phyloP scores from a whole-genome alignment of 2,888 invertebrate genomes.

The Thereva nobilitata region DNA sequence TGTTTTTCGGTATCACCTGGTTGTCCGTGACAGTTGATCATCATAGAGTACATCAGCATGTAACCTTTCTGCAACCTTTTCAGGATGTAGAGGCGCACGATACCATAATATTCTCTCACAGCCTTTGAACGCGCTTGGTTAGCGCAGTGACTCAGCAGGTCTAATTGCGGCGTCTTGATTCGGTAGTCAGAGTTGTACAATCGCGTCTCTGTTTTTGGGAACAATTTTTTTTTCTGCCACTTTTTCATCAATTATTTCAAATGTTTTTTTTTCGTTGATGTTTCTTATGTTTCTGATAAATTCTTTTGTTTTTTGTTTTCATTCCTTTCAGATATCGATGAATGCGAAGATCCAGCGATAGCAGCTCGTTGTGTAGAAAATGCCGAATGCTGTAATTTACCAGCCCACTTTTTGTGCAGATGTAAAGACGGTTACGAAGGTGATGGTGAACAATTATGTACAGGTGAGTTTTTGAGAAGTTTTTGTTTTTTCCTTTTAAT shows the following conservation, averaged over 20 bases:
- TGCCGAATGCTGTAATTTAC: slow-evolving; percentile 93
- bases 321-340: slow-evolving; percentile 87
- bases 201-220: no score
- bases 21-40: neutral
- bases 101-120: neutral
- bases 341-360: slow-evolving; percentile 86
- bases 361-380: slow-evolving; percentile 85
- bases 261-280: no score
- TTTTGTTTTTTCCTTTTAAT: no score
- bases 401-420: slow-evolving; percentile 92
- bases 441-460: slow-evolving; percentile 85
- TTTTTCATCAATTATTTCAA: no score
- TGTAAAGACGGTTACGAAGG: slow-evolving; percentile 90
- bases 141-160: slow-evolving; percentile 3
- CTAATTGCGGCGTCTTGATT: slow-evolving; percentile 4
- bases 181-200: no score
- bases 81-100: slow-evolving; percentile 24
- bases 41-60: neutral
- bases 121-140: no score
- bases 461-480: slow-evolving; percentile 62
- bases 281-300: no score
- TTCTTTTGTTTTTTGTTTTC: no score
- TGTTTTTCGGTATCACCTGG: neutral
- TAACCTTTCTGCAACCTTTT: slow-evolving; percentile 28
- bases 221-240: no score